Percentiles rank a stretch among this genome's conserved stretches.
Conservation (phyloP, 1,140 invertebrate species). For the Diploscapter pachys region DNA sequence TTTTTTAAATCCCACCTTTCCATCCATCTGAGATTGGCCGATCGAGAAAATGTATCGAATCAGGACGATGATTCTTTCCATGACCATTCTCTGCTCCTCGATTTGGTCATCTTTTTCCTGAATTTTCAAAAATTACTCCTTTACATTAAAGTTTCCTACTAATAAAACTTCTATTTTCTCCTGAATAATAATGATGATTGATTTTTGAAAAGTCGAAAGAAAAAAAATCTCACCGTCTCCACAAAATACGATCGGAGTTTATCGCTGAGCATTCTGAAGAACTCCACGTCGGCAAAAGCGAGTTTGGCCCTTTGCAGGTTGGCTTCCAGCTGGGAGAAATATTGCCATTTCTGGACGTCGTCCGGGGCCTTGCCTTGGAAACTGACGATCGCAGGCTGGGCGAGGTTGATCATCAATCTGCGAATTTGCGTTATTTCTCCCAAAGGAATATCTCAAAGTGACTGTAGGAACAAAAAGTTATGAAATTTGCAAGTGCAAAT, state of each 20-base stretch:
- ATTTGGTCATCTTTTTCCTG: conserved; percentile 77
- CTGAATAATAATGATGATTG: no score
- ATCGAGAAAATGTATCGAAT: conserved; percentile 87
- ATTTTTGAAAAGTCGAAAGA: conserved; percentile 1
- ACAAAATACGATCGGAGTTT: conserved; percentile 74
- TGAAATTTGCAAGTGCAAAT: no score
- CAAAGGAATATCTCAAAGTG: background rate
- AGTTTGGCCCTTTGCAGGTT: conserved; percentile 36
- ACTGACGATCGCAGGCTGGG: conserved; percentile 16
- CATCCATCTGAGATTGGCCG: conserved; percentile 73
- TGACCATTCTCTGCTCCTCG: conserved; percentile 81
- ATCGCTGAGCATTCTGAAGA: conserved; percentile 75
- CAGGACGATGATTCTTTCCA: conserved; percentile 86
- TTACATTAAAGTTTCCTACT: no score
- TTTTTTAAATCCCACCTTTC: conserved; percentile 57
- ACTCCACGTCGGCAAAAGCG: conserved; percentile 70
- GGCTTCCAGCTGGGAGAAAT: conserved; percentile 13
- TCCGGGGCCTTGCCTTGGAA: conserved; percentile 8
- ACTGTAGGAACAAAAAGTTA: no score
- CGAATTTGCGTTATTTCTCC: background rate
- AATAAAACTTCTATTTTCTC: no score
- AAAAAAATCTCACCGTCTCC: conserved; percentile 70
- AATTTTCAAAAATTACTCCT: conserved; percentile 28
- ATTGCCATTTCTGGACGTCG: conserved; percentile 10
- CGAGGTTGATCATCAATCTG: conserved; percentile 34